Base-by-base conservation (phyloP, 2,888 invertebrate genomes). In the Caradrina kadenii region DNA sequence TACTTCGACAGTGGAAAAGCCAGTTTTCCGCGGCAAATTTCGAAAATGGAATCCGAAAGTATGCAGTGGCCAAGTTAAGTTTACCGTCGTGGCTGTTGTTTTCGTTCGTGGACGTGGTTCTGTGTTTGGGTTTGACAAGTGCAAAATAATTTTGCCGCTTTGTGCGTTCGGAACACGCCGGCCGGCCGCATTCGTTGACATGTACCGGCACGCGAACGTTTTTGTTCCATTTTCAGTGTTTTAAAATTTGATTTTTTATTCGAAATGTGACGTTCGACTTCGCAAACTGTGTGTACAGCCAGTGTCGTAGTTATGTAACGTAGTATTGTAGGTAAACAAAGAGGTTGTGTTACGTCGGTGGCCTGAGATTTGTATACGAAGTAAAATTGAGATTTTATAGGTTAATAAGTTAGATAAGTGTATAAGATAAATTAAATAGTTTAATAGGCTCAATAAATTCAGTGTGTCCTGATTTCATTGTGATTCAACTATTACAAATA, bases 201-300 rank as follows among this genome's bases (percentile, higher is more conserved):
- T 92, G 94, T 94, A 89, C 92, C 92, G 94, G 93, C 93, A 93
- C 95, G 94, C 93, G 95, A 93, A 93, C 91, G 93, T 92, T 94
- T 94, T 95, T 95, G 92, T 94, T 94, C 90, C 87, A 89, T 90
- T 87, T 90, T 90, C 90, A 56, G 80, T 82, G 60, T 84, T 84
- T 82, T 84, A 82, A 83, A 86, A 80, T 90, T 89, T 88, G 82
- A 86, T 87, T 87, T 86, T 81, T 83, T 88, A 87, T 89, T 89
- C 83, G 88, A 88, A 88, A 92, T 89, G 88, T 91, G 89, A 91
- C 87, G 85, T 88, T 90, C 78, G 86, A 86, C 87, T 86, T 87
- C 69, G 50, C 54, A 82, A 80, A 75, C 74, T 56, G 71, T 81
- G 70, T 79, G 50, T 61, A 69, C 63, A 82, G 76, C 78, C 79